phyloP scores from a whole-genome alignment of 2,888 invertebrate genomes.

The Prosopocoilus inquinatus region DNA sequence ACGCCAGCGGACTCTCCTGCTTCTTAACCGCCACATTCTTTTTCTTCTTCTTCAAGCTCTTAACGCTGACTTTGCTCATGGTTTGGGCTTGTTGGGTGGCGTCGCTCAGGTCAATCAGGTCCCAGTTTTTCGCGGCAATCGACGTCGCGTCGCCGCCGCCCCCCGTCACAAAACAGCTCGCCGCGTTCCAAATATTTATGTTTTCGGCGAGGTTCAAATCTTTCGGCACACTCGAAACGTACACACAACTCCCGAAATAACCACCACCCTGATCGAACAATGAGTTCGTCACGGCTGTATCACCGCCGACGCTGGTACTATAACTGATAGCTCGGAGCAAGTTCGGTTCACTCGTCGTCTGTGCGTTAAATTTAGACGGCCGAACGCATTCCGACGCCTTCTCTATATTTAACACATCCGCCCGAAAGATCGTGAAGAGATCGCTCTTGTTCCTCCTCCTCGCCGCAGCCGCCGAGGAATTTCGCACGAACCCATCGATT shows the following conservation, averaged over 20 bases:
- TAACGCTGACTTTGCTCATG: slow-evolving; percentile 26
- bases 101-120: slow-evolving; percentile 42
- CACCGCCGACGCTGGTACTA: slow-evolving; percentile 20
- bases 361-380: slow-evolving; percentile 43
- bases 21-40: neutral
- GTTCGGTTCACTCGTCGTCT: slow-evolving; percentile 48
- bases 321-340: slow-evolving; percentile 31
- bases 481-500: slow-evolving; percentile 26
- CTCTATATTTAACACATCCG: slow-evolving; percentile 41
- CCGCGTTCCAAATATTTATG: slow-evolving; percentile 15
- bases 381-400: slow-evolving; percentile 34
- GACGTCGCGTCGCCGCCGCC: slow-evolving; percentile 29
- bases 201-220: slow-evolving; percentile 62
- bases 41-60: slow-evolving; percentile 19
- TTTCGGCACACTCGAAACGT: slow-evolving; percentile 62
- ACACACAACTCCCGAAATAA: slow-evolving; percentile 45
- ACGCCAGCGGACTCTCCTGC: neutral
- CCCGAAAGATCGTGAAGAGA: slow-evolving; percentile 10
- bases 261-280: slow-evolving; percentile 13
- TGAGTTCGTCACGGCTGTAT: slow-evolving; percentile 14
- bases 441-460: neutral
- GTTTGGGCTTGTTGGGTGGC: slow-evolving; percentile 14
- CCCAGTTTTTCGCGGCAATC: slow-evolving; percentile 49
- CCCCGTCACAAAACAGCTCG: slow-evolving; percentile 10
- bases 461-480: slow-evolving; percentile 29